Conservation (phyloP, 53 echinoderm and acorn worm genomes). For the Antedon mediterranea region DNA sequence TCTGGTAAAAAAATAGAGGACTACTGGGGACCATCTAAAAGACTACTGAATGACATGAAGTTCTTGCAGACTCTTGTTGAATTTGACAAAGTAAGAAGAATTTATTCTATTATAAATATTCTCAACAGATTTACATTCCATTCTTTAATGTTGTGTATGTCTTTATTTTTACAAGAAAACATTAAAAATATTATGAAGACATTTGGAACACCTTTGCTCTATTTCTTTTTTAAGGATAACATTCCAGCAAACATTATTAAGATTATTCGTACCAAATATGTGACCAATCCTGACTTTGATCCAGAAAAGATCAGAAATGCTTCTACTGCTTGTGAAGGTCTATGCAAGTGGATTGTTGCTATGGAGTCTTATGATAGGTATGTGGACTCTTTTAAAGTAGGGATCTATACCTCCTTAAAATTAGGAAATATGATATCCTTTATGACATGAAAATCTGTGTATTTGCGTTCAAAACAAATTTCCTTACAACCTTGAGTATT, state of each 20-base stretch:
- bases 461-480: background rate
- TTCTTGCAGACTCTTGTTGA: slow-evolving; percentile 84
- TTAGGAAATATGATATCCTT: no score
- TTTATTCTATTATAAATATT: no score
- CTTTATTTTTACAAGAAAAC: no score
- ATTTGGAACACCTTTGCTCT: no score
- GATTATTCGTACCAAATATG: slow-evolving; percentile 73
- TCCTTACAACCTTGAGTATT: background rate
- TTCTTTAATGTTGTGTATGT: no score
- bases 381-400: no score
- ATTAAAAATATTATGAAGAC: no score
- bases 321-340: slow-evolving; percentile 89
- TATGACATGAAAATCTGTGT: background rate
- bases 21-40: slow-evolving; percentile 88
- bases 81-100: slow-evolving; percentile 96
- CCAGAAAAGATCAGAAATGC: slow-evolving; percentile 90
- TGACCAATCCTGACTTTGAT: slow-evolving; percentile 93
- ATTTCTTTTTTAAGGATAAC: slow-evolving; percentile 44
- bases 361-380: slow-evolving; percentile 98
- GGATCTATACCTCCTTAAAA: no score
- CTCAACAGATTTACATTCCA: no score
- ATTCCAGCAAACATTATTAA: slow-evolving; percentile 73
- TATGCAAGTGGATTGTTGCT: slow-evolving; percentile 93
- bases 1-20: slow-evolving; percentile 98
- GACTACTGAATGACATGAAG: slow-evolving; percentile 87